Evolutionary conservation across 2,113 vertebrate genomes (phyloP).

Genomic region (Glaucomys volans): DNA sequence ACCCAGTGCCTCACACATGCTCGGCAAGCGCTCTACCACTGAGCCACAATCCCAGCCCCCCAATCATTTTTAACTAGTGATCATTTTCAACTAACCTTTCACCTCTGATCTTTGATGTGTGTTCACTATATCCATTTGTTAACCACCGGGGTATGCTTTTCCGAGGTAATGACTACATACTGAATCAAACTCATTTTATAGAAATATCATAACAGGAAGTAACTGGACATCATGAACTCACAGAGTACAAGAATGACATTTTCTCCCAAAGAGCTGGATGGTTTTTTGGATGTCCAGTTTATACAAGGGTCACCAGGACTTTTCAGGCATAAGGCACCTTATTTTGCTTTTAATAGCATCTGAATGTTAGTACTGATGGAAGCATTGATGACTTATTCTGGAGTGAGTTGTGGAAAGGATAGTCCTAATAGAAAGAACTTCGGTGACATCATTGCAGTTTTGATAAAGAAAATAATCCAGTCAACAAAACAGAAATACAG

Average conservation of each 20-base stretch:
- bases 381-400: neutral
- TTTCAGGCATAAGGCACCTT: constrained; percentile 23
- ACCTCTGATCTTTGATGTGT: neutral
- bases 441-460: neutral
- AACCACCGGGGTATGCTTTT: constrained; percentile 13
- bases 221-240: constrained; percentile 56
- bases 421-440: neutral
- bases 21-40: too few relatives aligned
- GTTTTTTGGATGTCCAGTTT: neutral
- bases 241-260: constrained; percentile 51
- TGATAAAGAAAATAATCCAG: neutral
- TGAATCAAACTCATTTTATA: constrained; percentile 23
- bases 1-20: too few relatives aligned
- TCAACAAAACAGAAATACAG: neutral
- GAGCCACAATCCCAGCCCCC: too few relatives aligned
- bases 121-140: constrained; percentile 4
- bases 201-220: constrained; percentile 32
- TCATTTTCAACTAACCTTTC: constrained; percentile 33
- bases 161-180: constrained; percentile 33
- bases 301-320: neutral
- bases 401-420: constrained; percentile 25
- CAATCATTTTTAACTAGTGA: neutral
- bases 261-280: constrained; percentile 5
- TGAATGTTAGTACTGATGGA: neutral
- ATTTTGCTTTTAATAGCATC: constrained; percentile 43